phyloP scores from a whole-genome alignment of 1,140 invertebrate species.

The Linepithema humile region DNA sequence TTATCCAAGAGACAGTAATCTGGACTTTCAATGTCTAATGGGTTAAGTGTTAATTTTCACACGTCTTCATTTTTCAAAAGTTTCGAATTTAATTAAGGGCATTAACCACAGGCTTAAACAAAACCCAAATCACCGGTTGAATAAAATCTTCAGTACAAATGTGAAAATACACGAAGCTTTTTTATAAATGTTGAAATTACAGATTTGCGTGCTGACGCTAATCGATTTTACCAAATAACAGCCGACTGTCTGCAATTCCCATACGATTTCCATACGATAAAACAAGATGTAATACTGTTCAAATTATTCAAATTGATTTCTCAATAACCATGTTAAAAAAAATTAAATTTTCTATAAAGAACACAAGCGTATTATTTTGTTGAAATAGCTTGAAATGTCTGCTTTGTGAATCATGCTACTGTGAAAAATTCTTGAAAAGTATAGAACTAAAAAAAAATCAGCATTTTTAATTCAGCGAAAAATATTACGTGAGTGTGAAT shows the following conservation, averaged over 20 bases:
- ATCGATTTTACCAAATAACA: constrained; percentile 21
- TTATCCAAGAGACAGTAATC: background rate
- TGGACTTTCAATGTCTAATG: background rate
- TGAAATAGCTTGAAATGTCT: background rate
- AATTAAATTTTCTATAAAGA: background rate
- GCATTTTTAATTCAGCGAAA: background rate
- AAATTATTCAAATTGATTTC: background rate
- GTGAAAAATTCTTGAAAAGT: background rate
- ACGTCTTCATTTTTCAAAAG: too few relatives aligned
- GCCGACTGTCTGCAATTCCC: background rate
- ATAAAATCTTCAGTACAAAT: background rate
- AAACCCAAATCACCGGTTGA: background rate
- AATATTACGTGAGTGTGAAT: background rate
- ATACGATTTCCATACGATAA: background rate
- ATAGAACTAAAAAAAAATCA: background rate
- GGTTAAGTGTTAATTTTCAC: too few relatives aligned
- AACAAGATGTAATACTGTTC: background rate
- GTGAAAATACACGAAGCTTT: background rate
- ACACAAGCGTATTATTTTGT: background rate
- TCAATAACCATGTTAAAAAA: background rate
- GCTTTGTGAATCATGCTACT: background rate
- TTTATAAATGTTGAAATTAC: background rate
- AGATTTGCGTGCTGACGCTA: background rate
- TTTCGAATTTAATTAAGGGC: background rate
- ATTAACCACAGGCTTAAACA: too few relatives aligned